phyloP scores from a whole-genome alignment of 1,140 invertebrate species.

The Cydia fagiglandana region DNA sequence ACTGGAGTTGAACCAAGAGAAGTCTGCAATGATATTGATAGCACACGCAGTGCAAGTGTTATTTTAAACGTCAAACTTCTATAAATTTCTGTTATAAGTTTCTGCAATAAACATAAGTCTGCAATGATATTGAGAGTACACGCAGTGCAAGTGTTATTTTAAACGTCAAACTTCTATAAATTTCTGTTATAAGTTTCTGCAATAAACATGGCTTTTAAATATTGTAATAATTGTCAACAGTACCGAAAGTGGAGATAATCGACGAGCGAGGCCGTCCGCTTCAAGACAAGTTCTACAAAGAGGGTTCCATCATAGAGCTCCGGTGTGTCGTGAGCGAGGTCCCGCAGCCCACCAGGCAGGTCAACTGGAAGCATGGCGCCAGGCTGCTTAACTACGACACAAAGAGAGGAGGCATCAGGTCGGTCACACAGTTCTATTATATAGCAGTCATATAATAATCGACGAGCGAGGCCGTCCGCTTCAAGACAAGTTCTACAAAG shows the following conservation, averaged over 20 bases:
- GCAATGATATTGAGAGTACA: no score
- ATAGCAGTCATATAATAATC: slow-evolving; percentile 77
- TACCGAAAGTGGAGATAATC: slow-evolving; percentile 90
- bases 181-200: no score
- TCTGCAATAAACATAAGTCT: no score
- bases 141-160: no score
- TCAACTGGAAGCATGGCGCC: slow-evolving; percentile 88
- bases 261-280: slow-evolving; percentile 89
- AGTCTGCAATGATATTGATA: no score
- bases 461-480: slow-evolving; percentile 89
- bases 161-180: no score
- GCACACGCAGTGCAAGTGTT: no score
- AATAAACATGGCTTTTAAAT: neutral
- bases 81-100: no score
- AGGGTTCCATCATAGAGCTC: slow-evolving; percentile 91
- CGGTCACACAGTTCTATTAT: slow-evolving; percentile 26
- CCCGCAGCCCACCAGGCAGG: slow-evolving; percentile 87
- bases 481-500: slow-evolving; percentile 92
- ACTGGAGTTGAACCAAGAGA: no score
- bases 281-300: slow-evolving; percentile 92
- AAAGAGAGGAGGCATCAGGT: slow-evolving; percentile 91
- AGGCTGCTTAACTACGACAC: slow-evolving; percentile 92
- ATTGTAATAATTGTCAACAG: slow-evolving; percentile 76
- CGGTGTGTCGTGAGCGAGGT: slow-evolving; percentile 91
- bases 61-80: no score